Base-by-base conservation (phyloP, 2,113 vertebrate species). In the Peromyscus maniculatus region DNA sequence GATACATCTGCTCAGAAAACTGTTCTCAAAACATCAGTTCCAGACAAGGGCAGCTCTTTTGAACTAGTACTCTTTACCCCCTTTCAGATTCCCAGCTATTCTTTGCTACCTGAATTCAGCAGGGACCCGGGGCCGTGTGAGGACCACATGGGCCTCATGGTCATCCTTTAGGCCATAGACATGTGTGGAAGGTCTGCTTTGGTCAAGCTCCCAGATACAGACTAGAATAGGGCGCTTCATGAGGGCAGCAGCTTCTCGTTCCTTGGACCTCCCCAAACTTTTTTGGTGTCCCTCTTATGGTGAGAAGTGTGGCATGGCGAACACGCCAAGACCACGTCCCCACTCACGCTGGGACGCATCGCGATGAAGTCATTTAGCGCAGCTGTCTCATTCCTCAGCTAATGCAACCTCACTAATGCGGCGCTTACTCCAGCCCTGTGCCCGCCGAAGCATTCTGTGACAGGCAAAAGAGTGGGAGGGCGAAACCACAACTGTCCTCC, bases 331-430 rank as follows among this genome's bases (percentile, higher is more conserved):
- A 59, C 72, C 7, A 4, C 43, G 77, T 92, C 88, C 79, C 91
- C 8, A 3, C 86, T 88, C 84, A 12, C n/a, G 1, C 52, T 0
- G 36, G 74, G 77, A 66, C 7, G 66, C n/a, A 3, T 55, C 88
- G n/a, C 17, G 11, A 36, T 67, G 77, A 96, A 86, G 91, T 91
- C 95, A 92, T 43, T 3, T 1, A 8, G 77, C 52, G 80, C 95
- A 95, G 96, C 95, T 95, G 96, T 95, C 93, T 95, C 79, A 43
- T 91, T 82, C 79, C 91, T 64, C 6, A 12, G 52, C 77, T n/a
- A 95, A 66, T 15, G 87, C 5, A 57, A 93, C n/a, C 95, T 46
- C 39, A 84, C 94, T 95, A 52, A 88, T 87, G 62, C n/a, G 75
- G 62, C 33, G 71, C 66, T 90, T 43, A 78, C 79, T 69, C 91